Evolutionary conservation across 2,797 vertebrate genomes (phyloP), one percentile per base, ranked within the genome.

Genomic region (Buphagus erythrorhynchus): DNA sequence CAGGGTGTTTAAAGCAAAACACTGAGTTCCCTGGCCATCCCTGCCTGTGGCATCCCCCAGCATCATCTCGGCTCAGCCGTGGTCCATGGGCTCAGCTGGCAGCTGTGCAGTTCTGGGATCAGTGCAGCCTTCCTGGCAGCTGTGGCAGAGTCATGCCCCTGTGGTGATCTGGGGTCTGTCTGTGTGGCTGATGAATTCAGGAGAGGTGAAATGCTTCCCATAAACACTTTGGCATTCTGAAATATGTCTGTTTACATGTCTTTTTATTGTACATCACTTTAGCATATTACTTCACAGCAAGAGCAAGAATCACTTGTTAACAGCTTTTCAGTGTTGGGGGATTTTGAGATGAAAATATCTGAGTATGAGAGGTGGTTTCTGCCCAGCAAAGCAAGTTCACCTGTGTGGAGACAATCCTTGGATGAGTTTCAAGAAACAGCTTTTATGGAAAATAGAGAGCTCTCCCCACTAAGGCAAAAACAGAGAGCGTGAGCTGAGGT

Each of bases 21-120:
- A 3, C 10, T 4, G 58, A 57, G 31, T 46, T 83, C n/a, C 9
- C n/a, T 49, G 74, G 66, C 58, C 20, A 4, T 46, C 24, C 33
- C 22, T 65, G 25, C 74, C 62, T 14, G 13, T 76, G 79, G 38
- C 31, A 66, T 66, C 6, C 40, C 45, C 18, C 28, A 19, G 33
- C 68, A 29, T 16, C 0, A 0, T 10, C 49, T 52, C 0, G 0
- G 45, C 68, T 42, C 54, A 16, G 45, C 65, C 2, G 2, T 1
- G 3, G 29, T 35, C 59, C 2, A 0, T 40, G 45, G 65, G 57
- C 61, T 88, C 65, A 10, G 48, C 38, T 33, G 78, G 54, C n/a
- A 72, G 63, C 59, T 3, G 0, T 10, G 59, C 0, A 9, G 46
- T 58, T 73, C 54, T 66, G 75, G 35, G 35, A 31, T 54, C n/a